Base-by-base conservation (phyloP, 2,888 invertebrate genomes). In the Lymantria dispar region DNA sequence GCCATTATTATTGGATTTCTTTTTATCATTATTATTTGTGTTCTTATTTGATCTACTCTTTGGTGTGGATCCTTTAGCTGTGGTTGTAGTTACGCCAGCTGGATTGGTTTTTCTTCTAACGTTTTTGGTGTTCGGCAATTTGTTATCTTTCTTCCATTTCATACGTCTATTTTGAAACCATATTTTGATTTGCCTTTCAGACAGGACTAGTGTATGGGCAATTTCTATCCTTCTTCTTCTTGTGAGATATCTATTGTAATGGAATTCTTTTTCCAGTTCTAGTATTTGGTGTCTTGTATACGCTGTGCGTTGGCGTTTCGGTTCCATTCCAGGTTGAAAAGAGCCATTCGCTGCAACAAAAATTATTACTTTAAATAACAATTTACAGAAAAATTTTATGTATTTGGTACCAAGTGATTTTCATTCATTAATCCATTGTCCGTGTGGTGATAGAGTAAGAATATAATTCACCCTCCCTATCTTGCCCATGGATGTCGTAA, bases 211-310 rank as follows among this genome's bases (percentile, higher is more conserved):
- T 70, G 97, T 96, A 89, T 99, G 98, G 42, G 99, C 98, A 83
- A 99, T 98, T 92, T 99, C 99, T 89, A 99, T 98, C 82, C 99
- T 93, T 91, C 98, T 93, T 83, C 98, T 94, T 71, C 99, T 94
- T 55, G 98, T 98, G 85, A 99, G 93, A 92, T 99, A 99, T 79
- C 98, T 94, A 93, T 98, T 99, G 93, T 96, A 98, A 87, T 98
- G 98, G 88, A 99, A 99, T 92, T 98, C 98, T 85, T 98, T 98
- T 85, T 98, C 98, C 78, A 99, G 93, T 90, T 99, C 98, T 83
- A 99, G 93, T 80, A 98, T 98, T 93, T 99, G 99, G 93, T 98
- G 98, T 85, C 98, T 95, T 56, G 98, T 99, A 93, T 99, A 99
- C 58, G 98, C 98, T 67, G 98, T 99, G 71, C 99, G 94, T 84